Percentiles rank a stretch among this genome's conserved stretches.
Conservation (phyloP, 2,113 vertebrate species). For the Xiphorhynchus elegans region DNA sequence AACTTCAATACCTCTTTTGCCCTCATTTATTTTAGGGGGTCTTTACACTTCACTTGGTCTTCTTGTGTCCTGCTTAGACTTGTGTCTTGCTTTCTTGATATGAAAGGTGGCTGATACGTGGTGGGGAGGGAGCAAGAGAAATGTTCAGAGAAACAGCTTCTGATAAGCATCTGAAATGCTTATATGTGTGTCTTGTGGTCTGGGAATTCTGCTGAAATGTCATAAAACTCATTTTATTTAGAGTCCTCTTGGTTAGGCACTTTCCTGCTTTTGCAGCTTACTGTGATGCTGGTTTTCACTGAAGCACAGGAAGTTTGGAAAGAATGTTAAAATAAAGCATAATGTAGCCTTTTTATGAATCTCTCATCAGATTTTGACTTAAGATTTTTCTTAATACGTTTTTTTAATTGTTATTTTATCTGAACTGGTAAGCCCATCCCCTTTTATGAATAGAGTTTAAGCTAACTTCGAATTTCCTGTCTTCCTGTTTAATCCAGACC, state of each 20-base stretch:
- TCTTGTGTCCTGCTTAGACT: background rate
- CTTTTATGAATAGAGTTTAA: constrained; percentile 54
- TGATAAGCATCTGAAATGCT: background rate
- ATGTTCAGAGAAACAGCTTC: background rate
- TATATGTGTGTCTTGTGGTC: background rate
- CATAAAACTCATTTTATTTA: background rate
- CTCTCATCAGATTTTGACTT: background rate
- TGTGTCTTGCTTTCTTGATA: background rate
- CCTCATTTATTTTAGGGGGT: background rate
- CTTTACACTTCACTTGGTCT: background rate
- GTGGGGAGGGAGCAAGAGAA: background rate
- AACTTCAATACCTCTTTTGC: background rate
- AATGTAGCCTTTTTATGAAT: background rate
- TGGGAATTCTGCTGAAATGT: constrained; percentile 19
- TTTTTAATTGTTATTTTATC: constrained; percentile 29
- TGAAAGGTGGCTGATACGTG: background rate
- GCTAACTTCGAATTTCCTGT: constrained; percentile 67
- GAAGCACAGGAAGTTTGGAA: background rate
- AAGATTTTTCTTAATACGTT: background rate
- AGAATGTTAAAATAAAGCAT: background rate
- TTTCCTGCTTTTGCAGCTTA: background rate
- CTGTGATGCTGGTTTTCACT: background rate
- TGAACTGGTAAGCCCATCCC: constrained; percentile 42
- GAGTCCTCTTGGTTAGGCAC: background rate
- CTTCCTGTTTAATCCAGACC: constrained; percentile 69